Evolutionary conservation across 2,888 invertebrate genomes (phyloP).

Genomic region (Aphidoletes aphidimyza): DNA sequence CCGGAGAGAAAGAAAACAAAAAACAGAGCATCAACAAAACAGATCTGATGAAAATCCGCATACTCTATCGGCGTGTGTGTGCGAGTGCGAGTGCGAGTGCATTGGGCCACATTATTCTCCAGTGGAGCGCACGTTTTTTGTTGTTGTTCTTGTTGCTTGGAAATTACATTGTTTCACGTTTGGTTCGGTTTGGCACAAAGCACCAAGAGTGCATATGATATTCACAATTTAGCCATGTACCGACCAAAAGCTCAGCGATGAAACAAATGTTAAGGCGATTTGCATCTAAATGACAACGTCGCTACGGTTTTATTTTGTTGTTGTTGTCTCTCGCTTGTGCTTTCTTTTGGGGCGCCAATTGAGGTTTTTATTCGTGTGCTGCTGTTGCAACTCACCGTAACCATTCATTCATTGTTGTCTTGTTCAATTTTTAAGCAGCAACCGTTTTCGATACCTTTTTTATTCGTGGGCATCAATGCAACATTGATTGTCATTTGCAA

Average conservation of each 20-base stretch:
- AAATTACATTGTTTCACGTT: slow-evolving; percentile 49
- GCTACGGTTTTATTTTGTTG: not conserved
- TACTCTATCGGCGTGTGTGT: not conserved
- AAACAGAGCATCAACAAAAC: not conserved
- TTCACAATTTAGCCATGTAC: slow-evolving; percentile 35
- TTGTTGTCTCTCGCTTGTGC: not conserved
- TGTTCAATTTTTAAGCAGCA: slow-evolving; percentile 23
- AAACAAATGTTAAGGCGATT: slow-evolving; percentile 49
- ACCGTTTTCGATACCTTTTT: slow-evolving; percentile 27
- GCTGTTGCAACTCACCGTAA: not conserved
- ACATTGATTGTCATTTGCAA: slow-evolving; percentile 49
- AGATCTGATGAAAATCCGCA: slow-evolving; percentile 16
- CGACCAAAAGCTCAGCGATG: slow-evolving; percentile 34
- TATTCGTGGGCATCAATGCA: slow-evolving; percentile 9
- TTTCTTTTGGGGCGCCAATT: not conserved
- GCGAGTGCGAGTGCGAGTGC: no score
- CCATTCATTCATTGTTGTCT: slow-evolving; percentile 28
- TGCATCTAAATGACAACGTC: slow-evolving; percentile 49
- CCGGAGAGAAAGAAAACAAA: not conserved
- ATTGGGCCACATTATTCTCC: slow-evolving; percentile 21
- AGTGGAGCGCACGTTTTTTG: no score
- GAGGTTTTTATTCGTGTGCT: not conserved
- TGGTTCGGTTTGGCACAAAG: not conserved
- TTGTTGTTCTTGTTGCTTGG: slow-evolving; percentile 12
- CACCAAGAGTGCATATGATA: slow-evolving; percentile 6